A percentile compares a stretch with the other conserved stretches of the same genome.
phyloP scores from a whole-genome alignment of 2,888 invertebrate genomes.

The Chrysina gloriosa region DNA sequence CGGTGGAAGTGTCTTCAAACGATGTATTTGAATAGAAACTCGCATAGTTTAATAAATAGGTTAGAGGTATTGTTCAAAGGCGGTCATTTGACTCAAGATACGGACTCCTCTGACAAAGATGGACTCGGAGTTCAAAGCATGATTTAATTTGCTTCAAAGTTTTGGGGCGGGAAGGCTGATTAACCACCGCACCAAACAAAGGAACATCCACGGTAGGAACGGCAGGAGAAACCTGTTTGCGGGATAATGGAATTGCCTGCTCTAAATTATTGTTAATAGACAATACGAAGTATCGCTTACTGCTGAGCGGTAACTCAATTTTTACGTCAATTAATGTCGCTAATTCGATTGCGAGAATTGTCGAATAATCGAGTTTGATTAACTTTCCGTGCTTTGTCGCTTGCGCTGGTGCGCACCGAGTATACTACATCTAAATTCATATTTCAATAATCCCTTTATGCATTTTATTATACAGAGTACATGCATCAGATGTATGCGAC shows the following conservation, averaged over 20 bases:
- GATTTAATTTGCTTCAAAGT: conserved; percentile 36
- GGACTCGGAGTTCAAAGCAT: conserved; percentile 36
- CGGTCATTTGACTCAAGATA: conserved; percentile 55
- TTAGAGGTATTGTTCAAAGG: conserved; percentile 55
- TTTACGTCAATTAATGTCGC: conserved; percentile 37
- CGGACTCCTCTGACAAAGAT: conserved; percentile 26
- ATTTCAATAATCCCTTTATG: not conserved
- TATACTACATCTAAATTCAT: not conserved
- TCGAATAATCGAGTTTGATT: conserved; percentile 32
- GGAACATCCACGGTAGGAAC: conserved; percentile 20
- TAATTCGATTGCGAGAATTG: conserved; percentile 34
- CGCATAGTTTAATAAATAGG: conserved; percentile 40
- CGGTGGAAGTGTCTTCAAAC: not conserved
- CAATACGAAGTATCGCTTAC: conserved; percentile 39
- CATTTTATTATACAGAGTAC: too few relatives aligned
- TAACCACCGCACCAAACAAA: conserved; percentile 42
- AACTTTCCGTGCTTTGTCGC: conserved; percentile 28
- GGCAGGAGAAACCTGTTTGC: conserved; percentile 36
- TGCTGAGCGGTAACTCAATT: conserved; percentile 31
- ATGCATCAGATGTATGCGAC: too few relatives aligned
- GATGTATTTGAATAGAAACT: conserved; percentile 5
- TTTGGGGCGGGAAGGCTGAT: conserved; percentile 26
- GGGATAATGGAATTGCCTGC: conserved; percentile 37
- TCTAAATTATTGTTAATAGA: conserved; percentile 41
- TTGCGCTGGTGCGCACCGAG: not conserved